Evolutionary conservation across 2,797 vertebrate species (phyloP).

Genomic region (Sebastes minor): DNA sequence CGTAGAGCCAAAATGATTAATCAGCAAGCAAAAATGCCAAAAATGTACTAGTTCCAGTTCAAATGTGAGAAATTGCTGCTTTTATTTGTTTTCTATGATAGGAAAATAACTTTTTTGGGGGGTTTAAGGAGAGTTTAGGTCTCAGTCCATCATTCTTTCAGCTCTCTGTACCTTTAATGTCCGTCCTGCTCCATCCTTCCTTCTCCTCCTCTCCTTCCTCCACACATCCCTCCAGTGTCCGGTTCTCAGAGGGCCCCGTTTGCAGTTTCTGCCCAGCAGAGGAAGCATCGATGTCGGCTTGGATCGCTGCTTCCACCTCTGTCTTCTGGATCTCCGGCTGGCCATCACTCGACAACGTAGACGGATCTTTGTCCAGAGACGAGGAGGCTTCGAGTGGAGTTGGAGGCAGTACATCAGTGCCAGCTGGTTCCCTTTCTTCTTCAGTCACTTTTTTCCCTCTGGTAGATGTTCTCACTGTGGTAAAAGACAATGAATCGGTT

Average conservation of each 20-base stretch:
- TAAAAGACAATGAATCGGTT: neutral
- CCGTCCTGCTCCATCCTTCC: neutral
- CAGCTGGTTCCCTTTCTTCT: neutral
- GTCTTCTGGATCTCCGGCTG: slow-evolving; percentile 1
- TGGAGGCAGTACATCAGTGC: neutral
- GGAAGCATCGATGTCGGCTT: neutral
- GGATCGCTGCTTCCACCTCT: neutral
- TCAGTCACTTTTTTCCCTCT: slow-evolving; percentile 11
- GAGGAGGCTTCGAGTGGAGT: neutral
- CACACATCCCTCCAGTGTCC: neutral
- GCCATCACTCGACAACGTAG: neutral
- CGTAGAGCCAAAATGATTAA: neutral
- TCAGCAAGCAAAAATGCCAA: no score
- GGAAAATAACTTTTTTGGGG: no score
- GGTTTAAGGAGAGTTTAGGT: no score
- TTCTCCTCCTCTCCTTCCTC: slow-evolving; percentile 4
- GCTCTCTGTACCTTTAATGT: slow-evolving; percentile 27
- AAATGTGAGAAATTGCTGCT: no score
- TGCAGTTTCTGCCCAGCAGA: neutral
- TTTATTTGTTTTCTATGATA: no score
- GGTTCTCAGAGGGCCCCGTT: neutral
- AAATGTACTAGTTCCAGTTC: no score
- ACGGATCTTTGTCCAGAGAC: neutral
- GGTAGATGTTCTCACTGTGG: slow-evolving; percentile 59
- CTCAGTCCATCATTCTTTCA: neutral